Base-by-base conservation (phyloP, 1,140 invertebrate genomes). In the Bombyx mandarina region DNA sequence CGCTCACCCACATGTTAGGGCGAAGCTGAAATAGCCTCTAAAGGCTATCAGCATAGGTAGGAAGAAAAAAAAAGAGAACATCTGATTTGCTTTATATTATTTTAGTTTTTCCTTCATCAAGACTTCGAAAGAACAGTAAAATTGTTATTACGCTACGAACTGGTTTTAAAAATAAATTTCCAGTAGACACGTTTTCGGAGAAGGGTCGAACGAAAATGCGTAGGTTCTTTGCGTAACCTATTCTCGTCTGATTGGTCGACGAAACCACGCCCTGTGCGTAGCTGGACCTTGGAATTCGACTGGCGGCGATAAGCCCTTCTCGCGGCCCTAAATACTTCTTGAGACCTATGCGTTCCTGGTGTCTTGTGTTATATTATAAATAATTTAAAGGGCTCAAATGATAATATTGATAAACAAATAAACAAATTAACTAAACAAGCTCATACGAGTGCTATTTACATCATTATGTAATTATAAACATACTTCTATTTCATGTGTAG, bases 291-390 rank as follows among this genome's bases (percentile, higher is more conserved):
- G 79, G 72, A 78, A 74, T 83, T 74, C 73, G 69, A 65, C 73
- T 66, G 65, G 75, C 85, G 80, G 79, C 85, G 80, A 58, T 54
- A 57, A 58, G 60, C 73, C 80, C 82, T 79, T 87, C 82, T 73
- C 54, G 44, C 79, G 26, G 26, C 26, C 26, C 26, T 35, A 35
- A 35, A 35, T 35, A 61, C 83, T 83, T 76, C 68, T 78, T 64
- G 47, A 44, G 59, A 22, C 65, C 69, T 79, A 60, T 87, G 79
- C 60, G 55, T 56, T 74, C 80, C 82, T 83, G 71, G 84, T 87
- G 70, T 64, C 61, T 67, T 77, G 80, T 80, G 76, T 87, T 87
- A 85, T 87, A 87, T 81, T 87, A 87, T 87, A 87, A 87, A 87
- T 86, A 85, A 85, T 86, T 87, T 83, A 80, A 84, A 84, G 77